Evolutionary conservation across 2,888 invertebrate genomes (phyloP), one percentile per base, ranked within the genome.

Genomic region (Myathropa florea): DNA sequence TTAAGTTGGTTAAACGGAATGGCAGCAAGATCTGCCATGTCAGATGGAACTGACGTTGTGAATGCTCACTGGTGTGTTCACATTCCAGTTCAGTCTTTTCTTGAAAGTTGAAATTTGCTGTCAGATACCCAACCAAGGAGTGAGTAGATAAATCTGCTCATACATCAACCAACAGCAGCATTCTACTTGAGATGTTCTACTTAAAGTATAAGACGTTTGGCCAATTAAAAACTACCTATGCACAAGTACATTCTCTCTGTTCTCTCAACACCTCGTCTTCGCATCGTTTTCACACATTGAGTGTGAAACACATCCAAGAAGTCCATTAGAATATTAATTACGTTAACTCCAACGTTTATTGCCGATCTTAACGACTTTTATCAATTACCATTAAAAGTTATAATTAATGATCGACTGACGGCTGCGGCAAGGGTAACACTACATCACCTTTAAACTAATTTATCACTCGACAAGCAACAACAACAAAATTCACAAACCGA

Each of bases 351-450:
- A 61, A 0, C 60, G 21, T 61, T 61, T 61, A 61, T 61, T 61
- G 60, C 60, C 9, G 33, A 61, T 57, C 59, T 70, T 39, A 24
- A 59, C 59, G 70, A 70, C 70, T 59, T 18, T 60, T 70, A 70
- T 60, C 59, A 70, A 70, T 39, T 39, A 70, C 39, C 65, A 67
- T 67, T 67, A 46, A 67, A 67, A 67, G 10, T 46, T 53, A 28
- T 53, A 67, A 67, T 53, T 53, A 53, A 67, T 53, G 65, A 67
- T 46, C 53, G 9, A n/a, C 46, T 46, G n/a, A 6, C 46, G 46
- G 46, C 7, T 14, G 39, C n/a, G 39, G 39, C 39, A 36, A 36
- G 33, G 12, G 10, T 10, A 39, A n/a, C 39, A n/a, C 39, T n/a
- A 46, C 46, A 18, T 46, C 18, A 18, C 18, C 46, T 46, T 18